phyloP scores from a whole-genome alignment of 2,888 invertebrate genomes.

The Brenthis daphne region DNA sequence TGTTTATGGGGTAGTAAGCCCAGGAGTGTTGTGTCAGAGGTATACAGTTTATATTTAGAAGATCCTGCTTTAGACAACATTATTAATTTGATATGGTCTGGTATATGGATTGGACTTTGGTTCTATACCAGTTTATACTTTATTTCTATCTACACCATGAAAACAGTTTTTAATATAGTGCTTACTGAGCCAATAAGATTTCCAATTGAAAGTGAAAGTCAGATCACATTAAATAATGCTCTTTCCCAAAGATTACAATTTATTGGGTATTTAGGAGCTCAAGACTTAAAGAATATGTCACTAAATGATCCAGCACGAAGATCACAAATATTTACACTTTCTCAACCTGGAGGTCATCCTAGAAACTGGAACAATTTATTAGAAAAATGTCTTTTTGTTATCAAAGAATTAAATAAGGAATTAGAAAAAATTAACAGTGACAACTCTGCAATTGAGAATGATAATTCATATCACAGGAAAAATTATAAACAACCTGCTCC shows the following conservation, averaged over 20 bases:
- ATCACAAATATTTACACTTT: slow-evolving; percentile 86
- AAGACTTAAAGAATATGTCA: slow-evolving; percentile 87
- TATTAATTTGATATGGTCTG: slow-evolving; percentile 68
- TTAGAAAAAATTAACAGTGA: slow-evolving; percentile 78
- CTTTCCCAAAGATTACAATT: slow-evolving; percentile 85
- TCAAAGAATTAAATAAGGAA: slow-evolving; percentile 85
- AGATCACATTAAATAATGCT: slow-evolving; percentile 83
- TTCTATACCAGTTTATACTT: slow-evolving; percentile 86
- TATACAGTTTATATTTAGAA: slow-evolving; percentile 80
- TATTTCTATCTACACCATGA: slow-evolving; percentile 87
- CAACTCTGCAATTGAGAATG: slow-evolving; percentile 50
- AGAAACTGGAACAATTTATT: slow-evolving; percentile 91
- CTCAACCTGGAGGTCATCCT: slow-evolving; percentile 93
- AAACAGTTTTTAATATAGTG: slow-evolving; percentile 86
- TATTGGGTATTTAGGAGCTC: slow-evolving; percentile 88
- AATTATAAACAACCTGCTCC: slow-evolving; percentile 50
- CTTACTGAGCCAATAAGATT: slow-evolving; percentile 87
- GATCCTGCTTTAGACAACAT: slow-evolving; percentile 76
- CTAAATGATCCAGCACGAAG: slow-evolving; percentile 84
- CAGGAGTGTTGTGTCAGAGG: slow-evolving; percentile 73
- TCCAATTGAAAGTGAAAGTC: slow-evolving; percentile 78
- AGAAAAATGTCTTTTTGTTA: slow-evolving; percentile 83
- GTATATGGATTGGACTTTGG: slow-evolving; percentile 85
- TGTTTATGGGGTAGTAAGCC: slow-evolving; percentile 83
- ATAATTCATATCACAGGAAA: slow-evolving; percentile 46